A percentile compares a stretch with the other conserved stretches of the same genome.
Conservation (phyloP, 2,113 vertebrate species). For the Axis porcinus region DNA sequence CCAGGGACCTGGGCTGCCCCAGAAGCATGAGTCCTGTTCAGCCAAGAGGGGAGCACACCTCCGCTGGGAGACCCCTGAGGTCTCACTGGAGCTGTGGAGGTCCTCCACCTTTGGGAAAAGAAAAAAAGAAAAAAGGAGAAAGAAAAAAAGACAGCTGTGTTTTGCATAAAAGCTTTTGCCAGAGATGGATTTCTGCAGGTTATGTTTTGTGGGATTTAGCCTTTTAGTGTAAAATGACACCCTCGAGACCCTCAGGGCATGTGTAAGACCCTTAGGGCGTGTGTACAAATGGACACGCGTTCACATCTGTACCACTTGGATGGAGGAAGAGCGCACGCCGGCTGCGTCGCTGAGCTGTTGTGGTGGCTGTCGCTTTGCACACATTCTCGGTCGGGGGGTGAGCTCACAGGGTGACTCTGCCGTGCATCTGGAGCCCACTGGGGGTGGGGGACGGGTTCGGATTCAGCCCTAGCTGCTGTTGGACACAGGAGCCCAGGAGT, state of each 20-base stretch:
- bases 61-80: not conserved
- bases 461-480: not conserved
- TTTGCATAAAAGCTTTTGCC: not conserved
- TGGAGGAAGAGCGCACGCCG: fast-evolving
- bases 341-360: not conserved
- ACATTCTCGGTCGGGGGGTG: fast-evolving
- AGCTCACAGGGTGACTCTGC: fast-evolving
- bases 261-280: too few species aligned
- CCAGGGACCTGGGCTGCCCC: fast-evolving
- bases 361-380: not conserved
- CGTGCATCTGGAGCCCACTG: fast-evolving
- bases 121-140: not conserved
- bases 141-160: too few species aligned
- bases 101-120: not conserved
- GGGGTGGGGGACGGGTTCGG: fast-evolving
- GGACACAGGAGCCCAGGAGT: too few species aligned
- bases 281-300: fast-evolving
- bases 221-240: not conserved
- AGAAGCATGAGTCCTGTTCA: not conserved
- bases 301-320: not conserved
- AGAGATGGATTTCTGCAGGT: not conserved
- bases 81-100: fast-evolving
- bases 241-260: too few species aligned
- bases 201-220: not conserved
- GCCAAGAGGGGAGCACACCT: fast-evolving